phyloP scores from a whole-genome alignment of 2,888 invertebrate genomes.

The Xylocampa areola region DNA sequence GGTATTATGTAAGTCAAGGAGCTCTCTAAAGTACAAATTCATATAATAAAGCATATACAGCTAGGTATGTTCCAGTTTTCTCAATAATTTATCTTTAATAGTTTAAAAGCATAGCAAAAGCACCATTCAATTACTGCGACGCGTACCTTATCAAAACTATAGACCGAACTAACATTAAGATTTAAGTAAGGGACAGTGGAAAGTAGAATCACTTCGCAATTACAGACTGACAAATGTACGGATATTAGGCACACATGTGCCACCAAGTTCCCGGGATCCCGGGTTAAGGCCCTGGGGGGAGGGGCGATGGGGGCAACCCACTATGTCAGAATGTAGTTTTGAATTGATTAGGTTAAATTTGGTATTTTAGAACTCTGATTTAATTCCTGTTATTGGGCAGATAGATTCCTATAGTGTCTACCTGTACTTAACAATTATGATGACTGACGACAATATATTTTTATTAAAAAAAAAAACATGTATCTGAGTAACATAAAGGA shows the following conservation, averaged over 20 bases:
- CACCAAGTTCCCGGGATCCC: constrained; percentile 69
- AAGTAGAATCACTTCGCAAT: constrained; percentile 87
- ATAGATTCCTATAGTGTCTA: too few relatives aligned
- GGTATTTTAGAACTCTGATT: constrained; percentile 30
- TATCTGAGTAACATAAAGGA: background rate
- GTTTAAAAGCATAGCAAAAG: constrained; percentile 3
- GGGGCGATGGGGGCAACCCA: constrained; percentile 47
- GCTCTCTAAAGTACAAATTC: too few relatives aligned
- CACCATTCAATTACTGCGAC: constrained; percentile 6
- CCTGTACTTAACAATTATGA: too few relatives aligned
- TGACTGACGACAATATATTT: too few relatives aligned
- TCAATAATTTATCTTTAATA: background rate
- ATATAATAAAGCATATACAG: too few relatives aligned
- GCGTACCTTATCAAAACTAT: constrained; percentile 61
- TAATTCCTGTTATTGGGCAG: constrained; percentile 9
- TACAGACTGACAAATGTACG: constrained; percentile 89
- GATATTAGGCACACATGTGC: constrained; percentile 88
- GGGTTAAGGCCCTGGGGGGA: constrained; percentile 33
- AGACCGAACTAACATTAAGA: constrained; percentile 84
- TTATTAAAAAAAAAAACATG: background rate
- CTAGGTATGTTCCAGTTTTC: too few relatives aligned
- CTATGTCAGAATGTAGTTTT: constrained; percentile 55
- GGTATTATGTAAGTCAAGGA: too few relatives aligned
- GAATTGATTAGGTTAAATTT: constrained; percentile 54
- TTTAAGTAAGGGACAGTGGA: constrained; percentile 85